phyloP scores from a whole-genome alignment of 2,888 invertebrate species.

The Neria commutata region DNA sequence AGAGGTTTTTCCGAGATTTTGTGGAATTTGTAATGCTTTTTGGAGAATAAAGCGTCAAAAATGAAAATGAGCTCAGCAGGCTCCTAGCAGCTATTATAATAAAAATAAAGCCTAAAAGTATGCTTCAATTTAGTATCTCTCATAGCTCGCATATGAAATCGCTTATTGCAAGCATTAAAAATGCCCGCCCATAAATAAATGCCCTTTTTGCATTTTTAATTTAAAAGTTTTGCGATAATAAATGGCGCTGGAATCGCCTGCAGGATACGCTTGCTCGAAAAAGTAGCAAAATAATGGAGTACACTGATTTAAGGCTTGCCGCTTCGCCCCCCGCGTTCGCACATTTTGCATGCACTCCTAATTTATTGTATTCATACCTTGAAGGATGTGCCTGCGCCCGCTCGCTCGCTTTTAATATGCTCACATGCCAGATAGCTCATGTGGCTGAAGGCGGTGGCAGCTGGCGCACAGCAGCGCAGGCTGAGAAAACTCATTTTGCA shows the following conservation, averaged over 20 bases:
- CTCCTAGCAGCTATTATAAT: no score
- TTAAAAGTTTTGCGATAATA: conserved; percentile 54
- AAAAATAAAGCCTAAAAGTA: conserved; percentile 37
- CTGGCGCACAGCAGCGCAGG: conserved; percentile 5
- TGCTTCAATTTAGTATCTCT: no score
- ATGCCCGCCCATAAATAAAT: conserved; percentile 15
- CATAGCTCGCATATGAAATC: no score
- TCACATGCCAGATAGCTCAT: conserved; percentile 47
- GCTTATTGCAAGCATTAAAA: not conserved
- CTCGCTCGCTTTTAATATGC: conserved; percentile 33
- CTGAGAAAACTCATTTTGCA: conserved; percentile 35
- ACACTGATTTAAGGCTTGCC: conserved; percentile 47
- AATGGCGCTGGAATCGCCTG: conserved; percentile 51
- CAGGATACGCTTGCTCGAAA: conserved; percentile 17
- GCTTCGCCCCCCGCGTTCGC: conserved; percentile 1
- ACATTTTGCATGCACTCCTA: conserved; percentile 11
- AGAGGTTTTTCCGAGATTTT: no score
- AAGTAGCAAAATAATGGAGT: conserved; percentile 48
- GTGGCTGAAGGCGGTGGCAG: conserved; percentile 24
- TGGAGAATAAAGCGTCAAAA: no score
- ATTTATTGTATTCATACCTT: conserved; percentile 54
- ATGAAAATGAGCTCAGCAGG: no score
- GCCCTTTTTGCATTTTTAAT: conserved; percentile 36
- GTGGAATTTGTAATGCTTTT: no score
- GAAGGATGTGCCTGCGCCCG: not conserved